Conservation (phyloP, 2,888 invertebrate genomes). For the Nowickia ferox region DNA sequence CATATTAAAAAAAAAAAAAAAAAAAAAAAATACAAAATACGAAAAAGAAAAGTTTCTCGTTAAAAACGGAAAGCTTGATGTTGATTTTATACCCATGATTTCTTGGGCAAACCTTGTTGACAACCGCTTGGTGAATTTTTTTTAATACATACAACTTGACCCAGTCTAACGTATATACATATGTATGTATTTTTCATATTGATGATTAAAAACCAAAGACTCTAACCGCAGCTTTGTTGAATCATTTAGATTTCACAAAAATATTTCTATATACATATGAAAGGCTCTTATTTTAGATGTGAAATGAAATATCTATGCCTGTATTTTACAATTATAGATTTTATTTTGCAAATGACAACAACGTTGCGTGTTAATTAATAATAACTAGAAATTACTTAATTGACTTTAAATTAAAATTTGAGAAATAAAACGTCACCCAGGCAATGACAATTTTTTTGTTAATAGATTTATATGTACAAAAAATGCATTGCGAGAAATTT, state of each 20-base stretch:
- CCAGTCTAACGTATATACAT: background rate
- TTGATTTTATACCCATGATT: no score
- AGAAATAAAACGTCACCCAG: constrained; percentile 8
- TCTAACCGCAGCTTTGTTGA: constrained; percentile 44
- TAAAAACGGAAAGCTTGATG: no score
- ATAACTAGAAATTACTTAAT: constrained; percentile 29
- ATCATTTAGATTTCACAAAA: constrained; percentile 32
- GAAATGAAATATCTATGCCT: background rate
- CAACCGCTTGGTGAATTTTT: no score
- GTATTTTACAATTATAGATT: constrained; percentile 2
- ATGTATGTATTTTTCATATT: background rate
- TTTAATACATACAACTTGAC: no score
- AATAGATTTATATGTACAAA: background rate
- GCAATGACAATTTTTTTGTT: background rate
- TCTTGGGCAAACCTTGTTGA: no score
- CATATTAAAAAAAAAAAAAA: no score
- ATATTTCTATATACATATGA: constrained; percentile 9
- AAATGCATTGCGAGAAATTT: no score
- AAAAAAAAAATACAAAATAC: no score
- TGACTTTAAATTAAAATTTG: constrained; percentile 30
- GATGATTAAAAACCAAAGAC: constrained; percentile 9
- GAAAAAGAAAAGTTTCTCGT: no score
- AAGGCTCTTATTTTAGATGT: background rate
- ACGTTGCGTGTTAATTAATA: constrained; percentile 48
- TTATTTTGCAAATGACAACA: constrained; percentile 12